Conservation (phyloP, 2,888 invertebrate genomes). For the Coenonympha arcania region DNA sequence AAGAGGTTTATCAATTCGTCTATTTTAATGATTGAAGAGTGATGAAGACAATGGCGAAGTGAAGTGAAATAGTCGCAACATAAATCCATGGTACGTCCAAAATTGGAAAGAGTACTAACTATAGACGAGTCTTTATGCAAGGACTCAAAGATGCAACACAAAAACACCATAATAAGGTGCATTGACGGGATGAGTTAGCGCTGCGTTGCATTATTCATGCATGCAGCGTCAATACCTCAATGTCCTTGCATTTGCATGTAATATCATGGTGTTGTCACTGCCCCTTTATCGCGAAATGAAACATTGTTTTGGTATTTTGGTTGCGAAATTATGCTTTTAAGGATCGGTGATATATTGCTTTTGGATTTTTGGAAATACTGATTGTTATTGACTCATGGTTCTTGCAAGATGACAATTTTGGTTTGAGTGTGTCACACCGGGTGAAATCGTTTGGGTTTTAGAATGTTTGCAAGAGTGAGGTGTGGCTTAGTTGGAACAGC, state of each 20-base stretch:
- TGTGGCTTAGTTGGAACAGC: no score
- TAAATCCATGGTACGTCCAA: no score
- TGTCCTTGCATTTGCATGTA: slow-evolving; percentile 21
- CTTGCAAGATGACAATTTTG: no score
- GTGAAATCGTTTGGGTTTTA: no score
- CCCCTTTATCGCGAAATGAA: slow-evolving; percentile 16
- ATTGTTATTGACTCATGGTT: background rate
- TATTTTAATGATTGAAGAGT: no score
- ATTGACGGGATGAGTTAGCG: slow-evolving; percentile 13
- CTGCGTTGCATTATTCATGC: slow-evolving; percentile 18
- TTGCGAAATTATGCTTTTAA: slow-evolving; percentile 10
- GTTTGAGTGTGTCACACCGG: no score
- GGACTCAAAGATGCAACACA: slow-evolving; percentile 19
- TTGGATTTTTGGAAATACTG: background rate
- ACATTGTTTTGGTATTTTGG: slow-evolving; percentile 18
- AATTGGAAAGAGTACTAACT: no score
- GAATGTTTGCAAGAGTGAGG: no score
- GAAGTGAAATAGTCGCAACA: no score
- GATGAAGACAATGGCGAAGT: no score
- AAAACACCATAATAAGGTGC: slow-evolving; percentile 24
- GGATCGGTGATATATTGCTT: background rate
- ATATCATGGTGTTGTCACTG: slow-evolving; percentile 21
- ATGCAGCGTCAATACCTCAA: slow-evolving; percentile 11
- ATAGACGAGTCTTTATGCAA: background rate
- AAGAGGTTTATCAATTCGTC: no score